phyloP scores from a whole-genome alignment of 1,140 invertebrate genomes.

The Parasteatoda tepidariorum region DNA sequence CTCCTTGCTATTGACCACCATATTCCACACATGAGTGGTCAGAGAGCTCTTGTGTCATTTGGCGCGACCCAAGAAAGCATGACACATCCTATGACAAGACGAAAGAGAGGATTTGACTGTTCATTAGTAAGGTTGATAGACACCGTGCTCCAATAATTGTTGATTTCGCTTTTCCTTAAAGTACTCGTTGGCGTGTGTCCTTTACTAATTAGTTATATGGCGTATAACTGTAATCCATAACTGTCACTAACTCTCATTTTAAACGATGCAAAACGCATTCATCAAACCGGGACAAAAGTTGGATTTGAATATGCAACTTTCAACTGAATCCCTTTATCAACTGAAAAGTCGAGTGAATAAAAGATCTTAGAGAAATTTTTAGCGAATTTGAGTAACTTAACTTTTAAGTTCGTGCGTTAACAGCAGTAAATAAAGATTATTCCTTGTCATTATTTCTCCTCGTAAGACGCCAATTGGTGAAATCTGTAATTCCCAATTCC shows the following conservation, averaged over 20 bases:
- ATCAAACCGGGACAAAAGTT: no score
- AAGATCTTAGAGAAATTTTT: no score
- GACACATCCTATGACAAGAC: not conserved
- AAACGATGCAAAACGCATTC: not conserved
- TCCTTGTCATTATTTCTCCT: no score
- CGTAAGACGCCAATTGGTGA: no score
- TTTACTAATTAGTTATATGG: not conserved
- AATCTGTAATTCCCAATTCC: no score
- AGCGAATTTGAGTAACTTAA: no score
- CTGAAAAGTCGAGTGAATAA: no score
- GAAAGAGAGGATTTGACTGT: not conserved
- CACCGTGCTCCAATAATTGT: slow-evolving; percentile 26
- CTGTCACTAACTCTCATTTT: not conserved
- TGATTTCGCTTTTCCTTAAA: slow-evolving; percentile 19
- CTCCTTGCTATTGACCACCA: not conserved
- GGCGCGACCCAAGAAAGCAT: slow-evolving; percentile 13
- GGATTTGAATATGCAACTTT: no score
- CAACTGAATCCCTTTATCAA: no score
- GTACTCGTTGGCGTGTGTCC: slow-evolving; percentile 15
- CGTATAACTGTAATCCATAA: not conserved
- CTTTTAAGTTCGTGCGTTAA: no score
- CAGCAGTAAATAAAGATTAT: no score
- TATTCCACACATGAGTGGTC: not conserved
- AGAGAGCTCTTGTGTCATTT: no score
- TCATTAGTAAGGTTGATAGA: not conserved